phyloP scores from a whole-genome alignment of 1,140 invertebrate species.

The Panagrolaimus sp. region DNA sequence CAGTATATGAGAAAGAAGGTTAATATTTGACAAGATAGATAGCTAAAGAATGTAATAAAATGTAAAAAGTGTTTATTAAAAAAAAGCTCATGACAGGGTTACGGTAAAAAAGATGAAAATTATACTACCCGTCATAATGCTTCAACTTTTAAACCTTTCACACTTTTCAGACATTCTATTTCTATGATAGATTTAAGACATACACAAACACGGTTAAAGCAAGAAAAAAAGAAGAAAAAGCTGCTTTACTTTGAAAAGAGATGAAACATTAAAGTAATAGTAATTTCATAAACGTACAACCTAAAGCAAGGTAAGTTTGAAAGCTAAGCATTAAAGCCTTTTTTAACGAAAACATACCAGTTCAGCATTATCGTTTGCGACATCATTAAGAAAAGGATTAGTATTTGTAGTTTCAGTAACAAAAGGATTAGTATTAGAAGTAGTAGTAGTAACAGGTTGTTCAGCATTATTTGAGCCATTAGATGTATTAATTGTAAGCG shows the following conservation, averaged over 20 bases:
- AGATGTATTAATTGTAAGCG: not conserved
- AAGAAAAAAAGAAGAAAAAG: not conserved
- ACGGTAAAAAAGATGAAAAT: too few relatives aligned
- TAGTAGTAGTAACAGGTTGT: too few relatives aligned
- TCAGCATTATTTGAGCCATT: not conserved
- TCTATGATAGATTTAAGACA: not conserved
- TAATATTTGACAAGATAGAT: too few relatives aligned
- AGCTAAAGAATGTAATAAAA: too few relatives aligned
- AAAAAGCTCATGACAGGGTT: too few relatives aligned
- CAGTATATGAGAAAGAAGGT: too few relatives aligned
- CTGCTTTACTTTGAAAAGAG: not conserved
- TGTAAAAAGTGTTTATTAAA: too few relatives aligned
- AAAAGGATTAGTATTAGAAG: not conserved
- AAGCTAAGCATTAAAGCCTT: not conserved
- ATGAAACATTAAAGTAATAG: not conserved
- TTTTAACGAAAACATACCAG: conserved; percentile 5
- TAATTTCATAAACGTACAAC: conserved; percentile 7
- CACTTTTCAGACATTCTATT: too few relatives aligned
- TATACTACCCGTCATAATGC: too few relatives aligned
- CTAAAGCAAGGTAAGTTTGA: conserved; percentile 6
- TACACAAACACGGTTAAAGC: conserved; percentile 2
- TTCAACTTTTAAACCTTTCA: too few relatives aligned
- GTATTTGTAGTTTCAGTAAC: not conserved
- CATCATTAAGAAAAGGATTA: conserved; percentile 9
- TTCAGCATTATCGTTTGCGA: conserved; percentile 8